These are phyloP conservation scores for Octonoba sinensis DNA, from an alignment of 2,888 invertebrate species.

Conservation along the genomic window DNA sequence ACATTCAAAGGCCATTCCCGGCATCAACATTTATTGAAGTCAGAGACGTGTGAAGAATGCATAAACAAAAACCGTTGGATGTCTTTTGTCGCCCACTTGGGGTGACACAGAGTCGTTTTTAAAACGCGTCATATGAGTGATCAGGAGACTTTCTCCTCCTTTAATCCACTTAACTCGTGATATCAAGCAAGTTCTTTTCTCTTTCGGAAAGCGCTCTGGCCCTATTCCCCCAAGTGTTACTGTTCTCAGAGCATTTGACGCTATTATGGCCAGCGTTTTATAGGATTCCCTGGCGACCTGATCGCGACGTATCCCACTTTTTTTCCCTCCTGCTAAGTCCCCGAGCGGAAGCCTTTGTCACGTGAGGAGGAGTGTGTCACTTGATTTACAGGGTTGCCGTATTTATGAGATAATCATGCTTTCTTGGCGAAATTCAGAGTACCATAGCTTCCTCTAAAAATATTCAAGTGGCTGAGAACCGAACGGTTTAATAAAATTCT, in stretches of 20 bases:
- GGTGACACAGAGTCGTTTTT: no score
- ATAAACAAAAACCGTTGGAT: no score
- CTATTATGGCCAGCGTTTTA: slow-evolving; percentile 56
- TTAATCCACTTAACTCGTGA: slow-evolving; percentile 59
- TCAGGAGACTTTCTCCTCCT: slow-evolving; percentile 27
- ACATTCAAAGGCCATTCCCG: no score
- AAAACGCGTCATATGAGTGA: slow-evolving; percentile 7
- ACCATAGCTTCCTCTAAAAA: no score
- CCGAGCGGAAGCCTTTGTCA: slow-evolving; percentile 48
- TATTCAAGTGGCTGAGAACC: no score
- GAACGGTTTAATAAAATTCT: no score
- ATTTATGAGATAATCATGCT: slow-evolving; percentile 10
- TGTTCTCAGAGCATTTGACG: slow-evolving; percentile 28
- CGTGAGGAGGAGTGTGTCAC: slow-evolving; percentile 51
- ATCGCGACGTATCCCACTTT: slow-evolving; percentile 31
- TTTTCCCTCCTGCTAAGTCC: slow-evolving; percentile 28
- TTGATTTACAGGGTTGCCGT: slow-evolving; percentile 39
- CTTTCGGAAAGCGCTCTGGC: slow-evolving; percentile 24
- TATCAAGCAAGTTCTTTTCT: slow-evolving; percentile 32
- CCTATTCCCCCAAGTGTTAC: slow-evolving; percentile 45
- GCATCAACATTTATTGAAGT: no score
- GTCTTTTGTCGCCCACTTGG: no score
- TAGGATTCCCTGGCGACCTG: slow-evolving; percentile 44
- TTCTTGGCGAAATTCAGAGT: slow-evolving; percentile 25
- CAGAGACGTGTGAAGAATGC: no score